Evolutionary conservation across 2,888 invertebrate species (phyloP), one percentile per base, ranked within the genome.

Genomic region (Trichacis sp.): DNA sequence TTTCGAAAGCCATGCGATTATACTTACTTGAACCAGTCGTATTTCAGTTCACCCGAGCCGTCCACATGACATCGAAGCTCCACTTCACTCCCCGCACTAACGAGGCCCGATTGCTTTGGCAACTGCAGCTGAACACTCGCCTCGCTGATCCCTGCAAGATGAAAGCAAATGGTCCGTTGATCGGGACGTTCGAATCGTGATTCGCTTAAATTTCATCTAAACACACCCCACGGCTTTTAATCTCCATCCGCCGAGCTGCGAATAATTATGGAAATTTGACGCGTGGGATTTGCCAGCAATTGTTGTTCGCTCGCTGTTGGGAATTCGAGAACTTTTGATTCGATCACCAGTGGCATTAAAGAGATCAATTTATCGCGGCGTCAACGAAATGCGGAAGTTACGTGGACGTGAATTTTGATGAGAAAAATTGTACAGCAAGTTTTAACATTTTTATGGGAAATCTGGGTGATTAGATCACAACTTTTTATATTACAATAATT

Each of bases 1-100:
- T 9, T 33, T 33, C 8, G 2, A 2, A 33, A 33, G 33, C 33
- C 33, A 33, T 33, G 33, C 33, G 42, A 17, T 42, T 42, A 17
- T 42, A 77, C 85, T 83, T 81, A 89, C 89, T 87, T 88, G 85
- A 88, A 90, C 91, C 91, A 92, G 73, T 89, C 88, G 78, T 88
- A 88, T 73, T 86, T 85, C 67, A 91, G 87, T 69, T 90, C 89
- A 17, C 90, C 90, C 64, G 89, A 89, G 53, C 91, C 91, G 63
- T 90, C 89, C 67, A 88, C 88, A 74, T 88, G 88, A 82, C 92
- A 92, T 70, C 88, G 86, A 50, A 92, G 85, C 52, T 87, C 87
- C 66, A 91, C 85, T 77, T 86, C 88, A 76, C 77, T 85, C 68
- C 85, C 87, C 62, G 79, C 85, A 70, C 79, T 83, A 58, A 88